Evolutionary conservation across 2,888 invertebrate species (phyloP).

Genomic region (Dromius quadrimaculatus): DNA sequence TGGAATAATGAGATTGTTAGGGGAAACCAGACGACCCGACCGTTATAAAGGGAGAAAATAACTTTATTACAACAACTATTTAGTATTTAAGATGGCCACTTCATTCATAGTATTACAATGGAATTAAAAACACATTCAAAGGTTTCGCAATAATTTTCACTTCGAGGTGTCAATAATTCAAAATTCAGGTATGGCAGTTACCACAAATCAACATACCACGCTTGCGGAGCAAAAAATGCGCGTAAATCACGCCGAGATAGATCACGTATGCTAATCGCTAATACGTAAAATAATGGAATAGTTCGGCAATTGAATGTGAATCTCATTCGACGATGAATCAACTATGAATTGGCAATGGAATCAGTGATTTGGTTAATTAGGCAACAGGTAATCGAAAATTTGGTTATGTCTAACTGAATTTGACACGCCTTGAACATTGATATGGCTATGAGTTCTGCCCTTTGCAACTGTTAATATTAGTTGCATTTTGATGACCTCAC

Average conservation of each 20-base stretch:
- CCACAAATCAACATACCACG: slow-evolving; percentile 27
- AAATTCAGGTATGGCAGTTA: slow-evolving; percentile 29
- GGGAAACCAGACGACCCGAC: neutral
- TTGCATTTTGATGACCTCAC: too few relatives aligned
- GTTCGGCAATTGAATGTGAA: neutral
- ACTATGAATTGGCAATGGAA: neutral
- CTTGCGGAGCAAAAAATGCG: neutral
- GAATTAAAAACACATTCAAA: slow-evolving; percentile 8
- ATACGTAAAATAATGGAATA: neutral
- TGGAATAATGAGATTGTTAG: slow-evolving; percentile 37
- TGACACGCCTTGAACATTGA: neutral
- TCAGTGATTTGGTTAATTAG: slow-evolving; percentile 9
- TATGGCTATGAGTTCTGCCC: too few relatives aligned
- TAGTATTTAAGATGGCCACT: too few relatives aligned
- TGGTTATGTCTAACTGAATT: neutral
- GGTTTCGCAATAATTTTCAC: slow-evolving; percentile 17
- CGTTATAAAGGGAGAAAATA: slow-evolving; percentile 2
- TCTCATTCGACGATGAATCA: neutral
- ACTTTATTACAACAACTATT: slow-evolving; percentile 12
- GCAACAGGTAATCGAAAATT: slow-evolving; percentile 3
- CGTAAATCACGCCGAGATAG: neutral
- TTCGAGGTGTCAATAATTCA: slow-evolving; percentile 18
- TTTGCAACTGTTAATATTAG: too few relatives aligned
- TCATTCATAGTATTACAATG: too few relatives aligned
- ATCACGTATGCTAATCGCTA: neutral